These are phyloP conservation scores for Halisarca cf. caerulea DNA, from an alignment of 37 sponge, comb jelly and placozoan genomes.

Conservation along the genomic window DNA sequence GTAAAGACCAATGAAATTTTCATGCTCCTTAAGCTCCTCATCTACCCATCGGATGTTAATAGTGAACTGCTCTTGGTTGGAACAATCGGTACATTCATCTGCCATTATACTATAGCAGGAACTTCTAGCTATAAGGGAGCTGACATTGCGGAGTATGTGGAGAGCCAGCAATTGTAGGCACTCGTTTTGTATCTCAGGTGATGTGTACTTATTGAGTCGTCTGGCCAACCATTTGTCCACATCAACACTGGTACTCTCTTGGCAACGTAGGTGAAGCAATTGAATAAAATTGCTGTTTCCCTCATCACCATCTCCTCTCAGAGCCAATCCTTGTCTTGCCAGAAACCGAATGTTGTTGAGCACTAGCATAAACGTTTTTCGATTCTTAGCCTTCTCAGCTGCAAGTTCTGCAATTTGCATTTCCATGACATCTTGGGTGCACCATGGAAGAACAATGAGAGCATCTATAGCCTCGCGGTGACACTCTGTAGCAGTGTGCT, in stretches of 20 bases:
- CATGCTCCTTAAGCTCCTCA: too few relatives aligned
- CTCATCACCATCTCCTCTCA: slow-evolving; percentile 47
- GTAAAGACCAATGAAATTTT: slow-evolving; percentile 42
- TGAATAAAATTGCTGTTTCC: slow-evolving; percentile 47
- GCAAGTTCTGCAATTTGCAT: slow-evolving; percentile 18
- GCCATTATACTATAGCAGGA: slow-evolving; percentile 33
- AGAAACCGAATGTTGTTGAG: too few relatives aligned
- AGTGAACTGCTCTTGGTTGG: slow-evolving; percentile 38
- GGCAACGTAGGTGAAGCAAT: slow-evolving; percentile 46
- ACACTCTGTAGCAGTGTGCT: slow-evolving; percentile 65
- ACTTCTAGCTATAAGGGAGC: neutral
- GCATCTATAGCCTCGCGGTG: slow-evolving; percentile 69
- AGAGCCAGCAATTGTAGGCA: slow-evolving; percentile 38
- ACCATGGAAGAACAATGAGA: slow-evolving; percentile 40
- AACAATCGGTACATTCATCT: slow-evolving; percentile 47
- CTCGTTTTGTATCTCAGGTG: slow-evolving; percentile 53
- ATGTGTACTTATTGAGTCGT: slow-evolving; percentile 39
- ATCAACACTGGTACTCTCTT: too few relatives aligned
- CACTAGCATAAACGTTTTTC: too few relatives aligned
- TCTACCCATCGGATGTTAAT: slow-evolving; percentile 29
- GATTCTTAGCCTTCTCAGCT: too few relatives aligned
- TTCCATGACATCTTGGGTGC: slow-evolving; percentile 52
- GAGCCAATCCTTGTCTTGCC: too few relatives aligned
- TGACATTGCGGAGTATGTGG: slow-evolving; percentile 32
- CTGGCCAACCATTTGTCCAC: slow-evolving; percentile 9